Conservation (phyloP, 2,888 invertebrate species). For the Agrochola lychnidis region DNA sequence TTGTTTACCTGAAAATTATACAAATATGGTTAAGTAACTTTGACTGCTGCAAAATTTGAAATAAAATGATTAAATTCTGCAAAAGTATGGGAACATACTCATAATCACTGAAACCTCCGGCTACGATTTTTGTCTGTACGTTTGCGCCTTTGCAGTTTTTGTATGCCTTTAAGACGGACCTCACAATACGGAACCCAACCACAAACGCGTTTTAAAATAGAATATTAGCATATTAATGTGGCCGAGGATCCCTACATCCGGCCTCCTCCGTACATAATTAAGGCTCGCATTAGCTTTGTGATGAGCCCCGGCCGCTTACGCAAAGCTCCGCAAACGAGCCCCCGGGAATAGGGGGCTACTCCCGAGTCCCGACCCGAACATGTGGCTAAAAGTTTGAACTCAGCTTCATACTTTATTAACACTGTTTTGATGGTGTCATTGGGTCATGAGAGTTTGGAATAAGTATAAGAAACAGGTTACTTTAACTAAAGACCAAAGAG, state of each 20-base stretch:
- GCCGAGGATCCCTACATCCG: conserved; percentile 65
- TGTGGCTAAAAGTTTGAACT: conserved; percentile 37
- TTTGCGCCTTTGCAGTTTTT: no score
- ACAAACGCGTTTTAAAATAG: conserved; percentile 68
- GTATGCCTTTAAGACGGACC: conserved; percentile 1
- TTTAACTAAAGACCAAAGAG: not conserved
- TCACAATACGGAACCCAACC: conserved; percentile 37
- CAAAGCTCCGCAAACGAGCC: conserved; percentile 58
- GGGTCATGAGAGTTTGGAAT: not conserved
- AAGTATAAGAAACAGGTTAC: not conserved
- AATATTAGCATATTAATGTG: conserved; percentile 75
- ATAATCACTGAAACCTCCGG: not conserved
- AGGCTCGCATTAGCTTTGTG: conserved; percentile 69
- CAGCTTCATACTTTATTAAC: conserved; percentile 50
- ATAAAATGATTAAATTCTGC: not conserved
- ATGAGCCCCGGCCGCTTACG: conserved; percentile 52
- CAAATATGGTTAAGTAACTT: not conserved
- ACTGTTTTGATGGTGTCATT: conserved; percentile 36
- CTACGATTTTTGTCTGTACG: not conserved
- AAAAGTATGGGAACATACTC: not conserved
- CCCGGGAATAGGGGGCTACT: conserved; percentile 45
- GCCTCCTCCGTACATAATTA: conserved; percentile 72
- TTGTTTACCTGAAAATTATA: not conserved
- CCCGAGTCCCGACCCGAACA: conserved; percentile 8
- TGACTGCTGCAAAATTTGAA: not conserved